Evolutionary conservation across 2,888 invertebrate genomes (phyloP).

Genomic region (Buathra laborator): DNA sequence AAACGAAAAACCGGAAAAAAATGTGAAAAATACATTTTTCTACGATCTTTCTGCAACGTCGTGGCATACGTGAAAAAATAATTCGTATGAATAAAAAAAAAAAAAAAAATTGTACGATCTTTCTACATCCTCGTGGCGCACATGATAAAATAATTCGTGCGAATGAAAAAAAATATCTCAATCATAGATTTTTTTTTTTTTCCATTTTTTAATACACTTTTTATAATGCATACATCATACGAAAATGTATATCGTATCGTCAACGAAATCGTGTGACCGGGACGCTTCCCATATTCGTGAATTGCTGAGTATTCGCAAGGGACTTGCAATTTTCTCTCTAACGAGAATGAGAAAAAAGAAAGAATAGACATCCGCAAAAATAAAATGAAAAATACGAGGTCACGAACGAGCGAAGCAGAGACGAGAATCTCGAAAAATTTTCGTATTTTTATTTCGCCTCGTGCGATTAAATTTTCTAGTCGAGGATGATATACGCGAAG

Average conservation of each 20-base stretch:
- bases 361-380: not conserved
- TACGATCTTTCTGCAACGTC: not conserved
- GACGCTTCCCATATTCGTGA: not conserved
- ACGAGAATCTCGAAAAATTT: not conserved
- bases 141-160: not conserved
- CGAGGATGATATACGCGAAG: not conserved
- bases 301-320: not conserved
- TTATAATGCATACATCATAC: no score
- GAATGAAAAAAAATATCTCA: not conserved
- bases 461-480: constrained; percentile 4
- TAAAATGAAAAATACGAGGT: not conserved
- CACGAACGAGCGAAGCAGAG: not conserved
- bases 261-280: not conserved
- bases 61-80: not conserved
- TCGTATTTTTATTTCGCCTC: not conserved
- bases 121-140: not conserved
- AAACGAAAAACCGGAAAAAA: not conserved
- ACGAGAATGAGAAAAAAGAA: not conserved
- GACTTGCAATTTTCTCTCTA: not conserved
- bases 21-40: not conserved
- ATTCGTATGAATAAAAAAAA: not conserved
- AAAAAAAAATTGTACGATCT: not conserved
- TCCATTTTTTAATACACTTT: no score
- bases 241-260: no score
- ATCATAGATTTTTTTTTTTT: not conserved